Evolutionary conservation across 2,797 vertebrate genomes (phyloP), one percentile per base, ranked within the genome.

Genomic region (Botia almorhae): DNA sequence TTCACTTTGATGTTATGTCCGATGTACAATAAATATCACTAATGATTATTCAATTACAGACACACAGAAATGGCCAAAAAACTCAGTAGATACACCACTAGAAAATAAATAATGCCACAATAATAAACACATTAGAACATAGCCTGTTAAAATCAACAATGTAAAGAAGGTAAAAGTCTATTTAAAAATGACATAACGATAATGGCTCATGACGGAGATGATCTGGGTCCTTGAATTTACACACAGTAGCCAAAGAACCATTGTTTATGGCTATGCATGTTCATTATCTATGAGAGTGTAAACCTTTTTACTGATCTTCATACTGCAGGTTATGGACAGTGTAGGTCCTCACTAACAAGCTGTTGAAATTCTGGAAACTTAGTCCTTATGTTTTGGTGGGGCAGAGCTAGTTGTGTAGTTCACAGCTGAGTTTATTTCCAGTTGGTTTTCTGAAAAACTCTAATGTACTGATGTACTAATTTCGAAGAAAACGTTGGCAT

Each of bases 61-160:
- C 84, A 83, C 74, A 65, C 81, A 83, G 83, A 68, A 74, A 84
- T 76, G 63, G 64, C 50, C 51, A 85, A 87, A 69, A 74, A 7
- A 13, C 71, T 7, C 60, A 70, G 51, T 76, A 71, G 14, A 11
- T 46, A 76, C 76, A 84, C 17, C n/a, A 67, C 80, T 48, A 56
- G 48, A 43, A 76, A 50, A 51, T 26, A 71, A 69, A 70, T 76
- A 76, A 23, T n/a, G 23, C 50, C 60, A 60, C 76, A 69, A 69
- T 70, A 74, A 77, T 26, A 68, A 71, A 82, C 60, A 56, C 51
- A 56, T 19, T 36, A 29, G 10, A 21, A 39, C 29, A 79, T 23
- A 58, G 68, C 7, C 26, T 74, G 33, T 70, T 74, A 56, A 80
- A 81, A 76, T 65, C 60, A 86, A 68, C 46, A 53, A 56, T 23